Evolutionary conservation across 2,888 invertebrate species (phyloP), one percentile per base, ranked within the genome.

Genomic region (Dolomedes plantarius): DNA sequence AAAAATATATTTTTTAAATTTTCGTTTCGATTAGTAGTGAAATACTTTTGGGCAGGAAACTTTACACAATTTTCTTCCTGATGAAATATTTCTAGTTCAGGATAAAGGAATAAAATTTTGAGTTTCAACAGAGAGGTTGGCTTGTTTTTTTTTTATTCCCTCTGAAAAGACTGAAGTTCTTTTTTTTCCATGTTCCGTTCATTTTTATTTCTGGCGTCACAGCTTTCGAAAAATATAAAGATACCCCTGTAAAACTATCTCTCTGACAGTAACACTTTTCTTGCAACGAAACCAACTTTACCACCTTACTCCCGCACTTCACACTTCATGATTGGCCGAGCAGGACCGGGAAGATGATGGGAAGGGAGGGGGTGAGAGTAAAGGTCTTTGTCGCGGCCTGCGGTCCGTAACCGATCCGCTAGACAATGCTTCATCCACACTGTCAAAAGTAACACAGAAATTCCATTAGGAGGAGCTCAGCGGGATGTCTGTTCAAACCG

Each of bases 401-500:
- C 50, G 65, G 76, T 23, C 82, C 83, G 83, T 76, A 77, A 85
- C 83, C 83, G 83, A 85, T 85, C 62, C 62, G 73, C 83, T 46
- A 85, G 83, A 85, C 83, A 85, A 85, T 85, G 83, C 83, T 77
- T 85, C 83, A 85, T 85, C 83, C 83, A 65, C 73, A 85, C 83
- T 85, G 83, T 85, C 83, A 85, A 85, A 85, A 76, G 83, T 36
- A 77, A 85, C 83, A 85, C 67, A 77, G 77, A 85, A 85, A 85
- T 85, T 85, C 83, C 83, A 85, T 85, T 85, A 85, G 83, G 77
- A 62, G 31, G 65, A 36, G 41, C 83, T 23, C 72, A n/a, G 68
- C 83, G 77, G 83, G 83, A 83, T 71, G 82, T 71, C 76, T 76
- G 50, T 27, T 13, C 19, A 27, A 73, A 50, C 77, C 83, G 77